These are phyloP conservation scores for Aphrocallistes beatrix DNA, from an alignment of 37 sponge, comb jelly and placozoan species.

Conservation along the genomic window DNA sequence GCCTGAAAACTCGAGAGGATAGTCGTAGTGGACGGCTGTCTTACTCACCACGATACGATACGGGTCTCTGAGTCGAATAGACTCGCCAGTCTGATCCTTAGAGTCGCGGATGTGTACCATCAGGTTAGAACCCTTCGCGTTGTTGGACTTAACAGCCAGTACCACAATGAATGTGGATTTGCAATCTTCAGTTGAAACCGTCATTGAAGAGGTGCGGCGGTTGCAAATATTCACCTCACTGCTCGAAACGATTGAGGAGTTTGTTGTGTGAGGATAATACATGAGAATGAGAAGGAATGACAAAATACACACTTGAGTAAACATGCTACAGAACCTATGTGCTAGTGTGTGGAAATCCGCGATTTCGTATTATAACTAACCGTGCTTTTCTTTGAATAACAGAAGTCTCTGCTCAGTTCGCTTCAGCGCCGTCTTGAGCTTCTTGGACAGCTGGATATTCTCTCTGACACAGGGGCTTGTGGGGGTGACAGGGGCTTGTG, in stretches of 20 bases:
- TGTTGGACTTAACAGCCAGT: not conserved
- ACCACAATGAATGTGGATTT: not conserved
- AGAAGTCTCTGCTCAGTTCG: not conserved
- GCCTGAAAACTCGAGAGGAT: not conserved
- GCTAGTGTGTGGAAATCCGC: not conserved
- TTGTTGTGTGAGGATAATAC: not conserved
- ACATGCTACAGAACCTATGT: not conserved
- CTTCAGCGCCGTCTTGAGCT: not conserved
- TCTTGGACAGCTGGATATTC: not conserved
- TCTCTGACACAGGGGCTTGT: no score
- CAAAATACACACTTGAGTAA: not conserved
- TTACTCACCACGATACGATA: not conserved
- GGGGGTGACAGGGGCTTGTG: no score
- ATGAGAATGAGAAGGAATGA: not conserved
- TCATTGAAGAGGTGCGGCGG: constrained; percentile 2
- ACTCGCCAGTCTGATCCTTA: not conserved
- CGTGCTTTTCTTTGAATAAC: constrained; percentile 11
- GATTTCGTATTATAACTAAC: not conserved
- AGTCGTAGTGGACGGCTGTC: not conserved
- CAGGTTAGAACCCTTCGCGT: not conserved
- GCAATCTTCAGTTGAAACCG: not conserved
- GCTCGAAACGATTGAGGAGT: not conserved
- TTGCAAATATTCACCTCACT: not conserved
- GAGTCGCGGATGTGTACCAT: not conserved
- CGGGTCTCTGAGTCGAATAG: not conserved